These are phyloP conservation scores for Pangasius sanitwongsei DNA, from an alignment of 2,797 vertebrate genomes.

Conservation along the genomic window DNA sequence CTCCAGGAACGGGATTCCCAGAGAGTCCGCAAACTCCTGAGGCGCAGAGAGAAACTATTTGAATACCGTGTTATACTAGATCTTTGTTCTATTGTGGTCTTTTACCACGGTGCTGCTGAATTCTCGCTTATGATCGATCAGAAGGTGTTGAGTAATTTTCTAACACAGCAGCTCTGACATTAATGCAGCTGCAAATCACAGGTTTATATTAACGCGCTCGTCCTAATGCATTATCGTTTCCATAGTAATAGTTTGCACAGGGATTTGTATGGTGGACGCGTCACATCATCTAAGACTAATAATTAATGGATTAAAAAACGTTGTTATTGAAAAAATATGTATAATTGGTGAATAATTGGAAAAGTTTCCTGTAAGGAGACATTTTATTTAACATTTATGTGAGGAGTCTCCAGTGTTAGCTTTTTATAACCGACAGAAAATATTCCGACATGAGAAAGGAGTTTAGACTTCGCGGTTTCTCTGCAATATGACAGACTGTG, in stretches of 20 bases:
- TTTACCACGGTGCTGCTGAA: not conserved
- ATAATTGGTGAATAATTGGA: not conserved
- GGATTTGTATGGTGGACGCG: not conserved
- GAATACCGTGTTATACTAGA: not conserved
- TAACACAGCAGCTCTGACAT: not conserved
- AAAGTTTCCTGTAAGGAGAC: not conserved
- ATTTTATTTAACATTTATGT: too few species aligned
- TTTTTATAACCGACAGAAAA: too few species aligned
- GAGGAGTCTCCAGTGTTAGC: too few species aligned
- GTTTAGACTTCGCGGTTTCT: too few species aligned
- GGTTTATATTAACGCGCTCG: not conserved
- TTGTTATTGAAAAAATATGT: not conserved
- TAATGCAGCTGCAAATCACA: not conserved
- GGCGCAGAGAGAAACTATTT: not conserved
- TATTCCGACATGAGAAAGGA: too few species aligned
- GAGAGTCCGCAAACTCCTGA: constrained; percentile 94
- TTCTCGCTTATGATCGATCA: not conserved
- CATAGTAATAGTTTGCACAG: not conserved
- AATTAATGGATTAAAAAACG: not conserved
- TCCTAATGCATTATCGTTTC: not conserved
- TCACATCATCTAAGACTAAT: not conserved
- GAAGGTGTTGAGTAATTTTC: not conserved
- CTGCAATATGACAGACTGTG: too few species aligned
- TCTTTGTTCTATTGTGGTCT: not conserved
- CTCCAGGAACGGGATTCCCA: constrained; percentile 97